A percentile compares a stretch with the other conserved stretches of the same genome.
phyloP scores from a whole-genome alignment of 2,113 vertebrate genomes.

The Chaetura pelagica region DNA sequence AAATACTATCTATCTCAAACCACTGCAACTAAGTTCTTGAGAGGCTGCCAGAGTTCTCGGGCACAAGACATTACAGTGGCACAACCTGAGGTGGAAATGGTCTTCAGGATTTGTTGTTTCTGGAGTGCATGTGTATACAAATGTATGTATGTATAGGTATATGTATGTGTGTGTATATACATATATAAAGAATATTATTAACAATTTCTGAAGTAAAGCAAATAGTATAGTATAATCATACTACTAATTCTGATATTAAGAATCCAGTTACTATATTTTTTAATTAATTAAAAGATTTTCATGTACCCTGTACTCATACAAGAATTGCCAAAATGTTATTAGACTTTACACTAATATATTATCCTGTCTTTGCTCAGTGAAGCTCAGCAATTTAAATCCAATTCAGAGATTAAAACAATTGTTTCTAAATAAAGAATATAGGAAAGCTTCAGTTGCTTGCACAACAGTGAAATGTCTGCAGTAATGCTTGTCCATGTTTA shows the following conservation, averaged over 20 bases:
- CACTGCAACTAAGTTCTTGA: neutral
- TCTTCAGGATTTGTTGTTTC: neutral
- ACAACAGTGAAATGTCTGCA: neutral
- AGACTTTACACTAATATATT: neutral
- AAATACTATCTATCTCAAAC: neutral
- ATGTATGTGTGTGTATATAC: neutral
- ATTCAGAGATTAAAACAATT: neutral
- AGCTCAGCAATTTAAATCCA: slow-evolving; percentile 8
- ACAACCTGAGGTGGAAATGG: neutral
- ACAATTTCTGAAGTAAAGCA: neutral
- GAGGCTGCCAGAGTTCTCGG: neutral
- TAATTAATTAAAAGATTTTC: neutral
- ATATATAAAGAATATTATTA: neutral
- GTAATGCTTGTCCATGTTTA: neutral
- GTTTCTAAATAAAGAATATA: neutral
- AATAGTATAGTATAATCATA: neutral
- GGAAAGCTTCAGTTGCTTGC: slow-evolving; percentile 9
- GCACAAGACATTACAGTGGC: neutral
- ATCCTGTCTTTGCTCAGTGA: neutral
- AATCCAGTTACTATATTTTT: neutral
- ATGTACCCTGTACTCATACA: neutral
- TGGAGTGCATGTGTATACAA: neutral
- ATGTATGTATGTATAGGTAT: neutral
- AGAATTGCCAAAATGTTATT: neutral
- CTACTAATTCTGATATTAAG: neutral